Base-by-base conservation (phyloP, 2,113 vertebrate species). In the Acanthochromis polyacanthus region DNA sequence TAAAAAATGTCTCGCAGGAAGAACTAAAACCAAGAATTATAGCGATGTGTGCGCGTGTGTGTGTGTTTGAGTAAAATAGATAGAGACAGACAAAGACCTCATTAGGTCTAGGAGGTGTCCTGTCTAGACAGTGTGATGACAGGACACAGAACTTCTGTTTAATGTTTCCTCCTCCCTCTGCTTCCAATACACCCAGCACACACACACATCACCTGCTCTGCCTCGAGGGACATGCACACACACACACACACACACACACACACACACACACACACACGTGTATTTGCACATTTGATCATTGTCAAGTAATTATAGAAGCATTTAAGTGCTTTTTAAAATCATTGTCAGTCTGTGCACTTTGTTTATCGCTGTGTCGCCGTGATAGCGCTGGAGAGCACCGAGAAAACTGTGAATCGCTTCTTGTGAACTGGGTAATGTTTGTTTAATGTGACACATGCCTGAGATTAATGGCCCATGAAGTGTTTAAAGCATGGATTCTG, bases 91-190 rank as follows among this genome's bases (percentile, higher is more conserved):
- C 81, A 87, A 89, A 90, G 85, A 91, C 85, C 83, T 89, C 90
- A 91, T 93, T 93, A 92, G 86, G 82, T 79, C 65, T 82, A 92
- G 85, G 90, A 92, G 89, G 83, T 90, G 89, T 92, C 86, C 83
- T 83, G 92, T 94, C 92, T 93, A 92, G 92, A 94, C 91, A 70
- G 75, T 81, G 81, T 92, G 92, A 93, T 94, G 90, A 93, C 91
- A 93, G 90, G 89, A 91, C 86, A 78, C 82, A 83, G 81, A 91
- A 71, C 80, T 88, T 82, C 89, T 92, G 91, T 92, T 92, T 91
- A 90, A 91, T 88, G 91, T 89, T 91, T 88, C 87, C 85, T 85
- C 73, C 87, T 86, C 77, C 81, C 68, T 75, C 79, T 76, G 78
- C 83, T 76, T 84, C 75, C 76, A 89, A 23, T 82, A 75, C 82